phyloP scores from a whole-genome alignment of 2,888 invertebrate species.

The Melinaea menophilus region DNA sequence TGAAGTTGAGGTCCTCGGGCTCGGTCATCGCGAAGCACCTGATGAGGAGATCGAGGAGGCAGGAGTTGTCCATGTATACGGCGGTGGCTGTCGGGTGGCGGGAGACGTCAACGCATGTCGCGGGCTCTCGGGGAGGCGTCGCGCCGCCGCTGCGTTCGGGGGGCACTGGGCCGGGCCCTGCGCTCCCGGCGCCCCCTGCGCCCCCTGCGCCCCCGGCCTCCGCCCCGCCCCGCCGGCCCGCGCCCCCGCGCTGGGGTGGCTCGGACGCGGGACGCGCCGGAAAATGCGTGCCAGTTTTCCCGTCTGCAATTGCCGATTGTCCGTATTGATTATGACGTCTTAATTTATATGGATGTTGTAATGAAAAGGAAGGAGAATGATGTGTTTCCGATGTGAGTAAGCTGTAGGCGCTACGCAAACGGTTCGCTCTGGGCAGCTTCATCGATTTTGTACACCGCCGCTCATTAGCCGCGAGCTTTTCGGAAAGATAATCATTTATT shows the following conservation, averaged over 20 bases:
- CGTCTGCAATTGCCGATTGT: slow-evolving; percentile 55
- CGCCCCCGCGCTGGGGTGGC: slow-evolving; percentile 46
- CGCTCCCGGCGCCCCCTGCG: slow-evolving; percentile 42
- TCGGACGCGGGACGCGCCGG: slow-evolving; percentile 53
- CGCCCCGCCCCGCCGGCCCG: slow-evolving; percentile 37
- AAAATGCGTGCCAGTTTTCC: slow-evolving; percentile 71
- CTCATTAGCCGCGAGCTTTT: slow-evolving; percentile 3
- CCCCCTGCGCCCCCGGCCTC: slow-evolving; percentile 39
- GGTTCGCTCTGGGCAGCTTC: neutral
- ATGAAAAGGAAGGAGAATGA: slow-evolving; percentile 21
- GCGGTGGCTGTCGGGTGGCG: slow-evolving; percentile 67
- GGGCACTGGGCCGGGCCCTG: slow-evolving; percentile 62
- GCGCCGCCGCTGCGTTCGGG: slow-evolving; percentile 74
- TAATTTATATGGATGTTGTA: slow-evolving; percentile 35
- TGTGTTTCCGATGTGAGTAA: slow-evolving; percentile 9
- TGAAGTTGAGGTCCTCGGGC: slow-evolving; percentile 83
- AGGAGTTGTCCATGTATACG: slow-evolving; percentile 79
- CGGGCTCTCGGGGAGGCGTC: slow-evolving; percentile 73
- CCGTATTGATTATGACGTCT: slow-evolving; percentile 52
- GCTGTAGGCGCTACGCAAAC: slow-evolving; percentile 6
- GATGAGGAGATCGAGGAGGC: slow-evolving; percentile 79
- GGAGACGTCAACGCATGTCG: slow-evolving; percentile 71
- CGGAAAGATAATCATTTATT: neutral
- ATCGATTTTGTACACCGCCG: slow-evolving; percentile 3
- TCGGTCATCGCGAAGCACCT: slow-evolving; percentile 80